Conservation (phyloP, 2,113 vertebrate genomes). For the Anseranas semipalmata region DNA sequence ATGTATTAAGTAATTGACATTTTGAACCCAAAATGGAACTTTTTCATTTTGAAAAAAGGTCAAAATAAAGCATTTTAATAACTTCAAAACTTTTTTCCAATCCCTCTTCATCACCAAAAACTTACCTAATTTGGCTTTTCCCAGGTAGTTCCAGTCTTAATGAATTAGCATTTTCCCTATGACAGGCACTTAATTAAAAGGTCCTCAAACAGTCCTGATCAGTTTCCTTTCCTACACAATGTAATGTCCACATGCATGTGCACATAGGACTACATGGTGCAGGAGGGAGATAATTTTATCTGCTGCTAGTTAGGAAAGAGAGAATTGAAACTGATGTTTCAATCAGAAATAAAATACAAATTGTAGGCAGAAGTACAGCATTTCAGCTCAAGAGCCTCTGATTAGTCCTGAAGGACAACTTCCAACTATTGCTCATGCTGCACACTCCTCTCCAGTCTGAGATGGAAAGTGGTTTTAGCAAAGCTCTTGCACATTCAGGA, state of each 20-base stretch:
- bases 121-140: background rate
- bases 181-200: background rate
- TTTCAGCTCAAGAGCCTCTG: background rate
- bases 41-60: rapidly evolving
- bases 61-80: background rate
- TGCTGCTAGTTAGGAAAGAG: background rate
- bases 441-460: background rate
- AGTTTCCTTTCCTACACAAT: background rate
- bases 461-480: background rate
- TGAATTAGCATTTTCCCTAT: background rate
- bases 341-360: background rate
- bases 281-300: background rate
- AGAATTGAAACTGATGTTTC: background rate
- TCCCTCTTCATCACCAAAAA: background rate
- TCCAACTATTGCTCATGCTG: background rate
- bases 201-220: background rate
- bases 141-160: background rate
- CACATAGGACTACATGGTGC: rapidly evolving
- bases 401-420: background rate
- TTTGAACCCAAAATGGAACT: background rate
- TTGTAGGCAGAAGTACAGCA: background rate
- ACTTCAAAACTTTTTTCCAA: background rate
- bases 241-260: background rate
- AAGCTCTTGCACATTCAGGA: background rate
- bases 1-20: background rate